phyloP scores from a whole-genome alignment of 2,113 vertebrate species.

The Centropus bengalensis region DNA sequence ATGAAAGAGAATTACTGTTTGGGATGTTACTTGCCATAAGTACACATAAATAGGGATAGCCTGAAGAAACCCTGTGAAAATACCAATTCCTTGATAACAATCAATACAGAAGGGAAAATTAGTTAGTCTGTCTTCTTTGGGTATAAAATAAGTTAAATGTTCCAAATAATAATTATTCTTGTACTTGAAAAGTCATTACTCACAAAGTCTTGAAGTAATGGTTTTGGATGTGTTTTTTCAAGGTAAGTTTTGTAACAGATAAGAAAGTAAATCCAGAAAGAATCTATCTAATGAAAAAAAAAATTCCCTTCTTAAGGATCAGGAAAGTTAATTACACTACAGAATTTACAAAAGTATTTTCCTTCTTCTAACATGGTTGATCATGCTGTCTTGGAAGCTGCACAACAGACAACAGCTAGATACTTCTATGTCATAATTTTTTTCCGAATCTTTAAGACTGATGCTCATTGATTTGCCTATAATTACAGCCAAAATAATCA shows the following conservation, averaged over 20 bases:
- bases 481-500: background rate
- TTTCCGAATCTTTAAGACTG: background rate
- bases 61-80: background rate
- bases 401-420: background rate
- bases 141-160: background rate
- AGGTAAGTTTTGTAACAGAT: background rate
- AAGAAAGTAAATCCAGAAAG: background rate
- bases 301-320: background rate
- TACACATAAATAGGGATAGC: background rate
- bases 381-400: background rate
- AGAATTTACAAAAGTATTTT: background rate
- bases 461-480: background rate
- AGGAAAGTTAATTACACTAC: background rate
- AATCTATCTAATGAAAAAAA: background rate
- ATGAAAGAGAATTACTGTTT: background rate
- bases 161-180: background rate
- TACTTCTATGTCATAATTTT: background rate
- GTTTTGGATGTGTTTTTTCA: background rate
- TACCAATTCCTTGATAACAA: background rate
- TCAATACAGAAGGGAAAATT: background rate
- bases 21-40: background rate
- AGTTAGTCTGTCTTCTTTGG: background rate
- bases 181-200: background rate
- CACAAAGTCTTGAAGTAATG: background rate
- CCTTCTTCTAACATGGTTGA: background rate